Conservation (phyloP, 2,113 vertebrate species). For the Cryptomyrus ogoouensis region DNA sequence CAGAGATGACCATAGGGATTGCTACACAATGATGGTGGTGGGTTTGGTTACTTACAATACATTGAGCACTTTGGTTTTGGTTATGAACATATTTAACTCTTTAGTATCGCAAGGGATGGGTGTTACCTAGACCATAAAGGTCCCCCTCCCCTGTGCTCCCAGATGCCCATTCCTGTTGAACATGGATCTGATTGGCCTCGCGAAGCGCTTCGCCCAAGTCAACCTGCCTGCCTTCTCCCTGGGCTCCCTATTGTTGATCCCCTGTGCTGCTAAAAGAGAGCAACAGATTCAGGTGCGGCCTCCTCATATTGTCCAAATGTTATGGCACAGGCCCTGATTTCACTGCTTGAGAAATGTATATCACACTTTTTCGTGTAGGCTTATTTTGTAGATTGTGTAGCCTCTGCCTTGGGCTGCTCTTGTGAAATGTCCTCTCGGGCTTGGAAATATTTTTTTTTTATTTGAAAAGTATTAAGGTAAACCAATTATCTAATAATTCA, state of each 20-base stretch:
- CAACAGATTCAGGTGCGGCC: conserved; percentile 77
- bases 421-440: not conserved
- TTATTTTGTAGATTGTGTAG: not conserved
- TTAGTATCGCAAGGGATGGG: not conserved
- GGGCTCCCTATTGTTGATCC: conserved; percentile 81
- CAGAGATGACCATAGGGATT: not conserved
- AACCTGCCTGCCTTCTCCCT: conserved; percentile 77
- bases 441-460: not conserved
- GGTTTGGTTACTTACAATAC: not conserved
- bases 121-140: not conserved
- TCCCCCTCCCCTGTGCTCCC: not conserved
- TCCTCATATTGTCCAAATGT: not conserved
- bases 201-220: conserved; percentile 80
- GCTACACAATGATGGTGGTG: not conserved
- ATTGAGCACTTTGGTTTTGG: not conserved
- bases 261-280: conserved; percentile 67
- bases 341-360: not conserved
- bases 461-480: not conserved
- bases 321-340: not conserved
- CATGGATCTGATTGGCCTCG: conserved; percentile 77
- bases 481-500: not conserved
- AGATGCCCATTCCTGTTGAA: conserved; percentile 87
- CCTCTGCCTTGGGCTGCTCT: not conserved
- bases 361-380: not conserved
- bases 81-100: not conserved